A percentile compares a stretch with the other conserved stretches of the same genome.
These are phyloP conservation scores for Allophyes oxyacanthae DNA, from an alignment of 2,888 invertebrate species.

Conservation along the genomic window DNA sequence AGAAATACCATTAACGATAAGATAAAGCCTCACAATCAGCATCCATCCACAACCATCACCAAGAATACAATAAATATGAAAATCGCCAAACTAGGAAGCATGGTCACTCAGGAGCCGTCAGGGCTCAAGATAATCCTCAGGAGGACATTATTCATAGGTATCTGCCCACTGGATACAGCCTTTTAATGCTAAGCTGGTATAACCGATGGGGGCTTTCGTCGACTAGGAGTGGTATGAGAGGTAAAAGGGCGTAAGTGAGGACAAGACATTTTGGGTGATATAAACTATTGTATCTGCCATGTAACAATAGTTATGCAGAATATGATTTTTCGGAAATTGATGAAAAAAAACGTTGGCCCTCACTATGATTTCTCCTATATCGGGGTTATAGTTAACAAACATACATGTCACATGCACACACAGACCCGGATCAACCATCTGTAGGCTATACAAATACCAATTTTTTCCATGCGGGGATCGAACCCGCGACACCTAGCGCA, in stretches of 20 bases:
- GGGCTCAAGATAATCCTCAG: constrained; percentile 55
- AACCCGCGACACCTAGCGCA: too few relatives aligned
- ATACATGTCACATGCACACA: too few relatives aligned
- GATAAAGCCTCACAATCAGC: constrained; percentile 35
- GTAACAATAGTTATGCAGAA: too few relatives aligned
- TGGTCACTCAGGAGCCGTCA: constrained; percentile 49
- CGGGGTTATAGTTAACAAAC: too few relatives aligned
- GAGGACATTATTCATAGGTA: constrained; percentile 58
- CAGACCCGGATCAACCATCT: too few relatives aligned
- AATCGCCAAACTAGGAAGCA: constrained; percentile 44
- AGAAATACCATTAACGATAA: constrained; percentile 3
- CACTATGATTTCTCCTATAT: too few relatives aligned
- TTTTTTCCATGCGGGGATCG: too few relatives aligned
- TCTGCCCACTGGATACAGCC: constrained; percentile 44
- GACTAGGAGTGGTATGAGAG: constrained; percentile 34
- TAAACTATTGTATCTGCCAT: constrained; percentile 2
- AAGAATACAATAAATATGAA: not conserved
- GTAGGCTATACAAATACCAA: too few relatives aligned
- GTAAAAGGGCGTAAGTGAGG: constrained; percentile 9
- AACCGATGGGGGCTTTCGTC: constrained; percentile 76
- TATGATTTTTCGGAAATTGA: too few relatives aligned
- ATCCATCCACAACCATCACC: not conserved
- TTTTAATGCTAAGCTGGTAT: constrained; percentile 80
- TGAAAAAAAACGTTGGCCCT: too few relatives aligned
- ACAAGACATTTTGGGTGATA: too few relatives aligned